Evolutionary conservation across 2,888 invertebrate species (phyloP).

Genomic region (Ceramica pisi): DNA sequence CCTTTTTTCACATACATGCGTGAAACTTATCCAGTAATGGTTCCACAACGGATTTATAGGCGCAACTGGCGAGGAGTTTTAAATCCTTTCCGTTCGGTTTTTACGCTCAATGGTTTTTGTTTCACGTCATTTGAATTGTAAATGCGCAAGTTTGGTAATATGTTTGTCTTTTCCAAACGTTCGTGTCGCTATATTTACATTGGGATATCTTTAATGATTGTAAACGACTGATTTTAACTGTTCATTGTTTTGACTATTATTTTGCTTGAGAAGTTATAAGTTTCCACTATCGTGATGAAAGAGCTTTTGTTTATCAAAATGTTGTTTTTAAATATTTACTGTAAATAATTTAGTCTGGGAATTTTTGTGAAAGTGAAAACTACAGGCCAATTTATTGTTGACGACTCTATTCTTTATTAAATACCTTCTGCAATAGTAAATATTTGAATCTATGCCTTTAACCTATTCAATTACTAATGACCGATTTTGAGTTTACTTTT

Average conservation of each 20-base stretch:
- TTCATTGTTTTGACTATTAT: conserved; percentile 58
- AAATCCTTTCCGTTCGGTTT: conserved; percentile 71
- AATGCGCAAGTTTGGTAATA: conserved; percentile 74
- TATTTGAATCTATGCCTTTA: background rate
- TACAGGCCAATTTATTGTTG: background rate
- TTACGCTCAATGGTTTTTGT: conserved; percentile 70
- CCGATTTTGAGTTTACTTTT: background rate
- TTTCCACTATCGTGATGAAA: background rate
- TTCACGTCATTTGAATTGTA: conserved; percentile 73
- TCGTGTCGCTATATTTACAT: conserved; percentile 70
- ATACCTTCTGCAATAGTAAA: background rate
- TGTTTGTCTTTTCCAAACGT: conserved; percentile 70
- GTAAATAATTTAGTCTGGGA: too few species aligned
- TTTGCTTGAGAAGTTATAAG: conserved; percentile 36
- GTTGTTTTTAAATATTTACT: background rate
- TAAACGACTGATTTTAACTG: conserved; percentile 57
- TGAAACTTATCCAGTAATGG: conserved; percentile 57
- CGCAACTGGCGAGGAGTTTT: conserved; percentile 73
- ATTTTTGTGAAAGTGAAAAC: background rate
- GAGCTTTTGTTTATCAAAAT: background rate
- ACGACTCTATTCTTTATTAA: background rate
- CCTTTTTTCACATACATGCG: conserved; percentile 41
- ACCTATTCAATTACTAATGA: background rate
- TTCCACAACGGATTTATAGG: conserved; percentile 75
- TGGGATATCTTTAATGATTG: conserved; percentile 64